Base-by-base conservation (phyloP, 1,140 invertebrate genomes). In the Magallana gigas region DNA sequence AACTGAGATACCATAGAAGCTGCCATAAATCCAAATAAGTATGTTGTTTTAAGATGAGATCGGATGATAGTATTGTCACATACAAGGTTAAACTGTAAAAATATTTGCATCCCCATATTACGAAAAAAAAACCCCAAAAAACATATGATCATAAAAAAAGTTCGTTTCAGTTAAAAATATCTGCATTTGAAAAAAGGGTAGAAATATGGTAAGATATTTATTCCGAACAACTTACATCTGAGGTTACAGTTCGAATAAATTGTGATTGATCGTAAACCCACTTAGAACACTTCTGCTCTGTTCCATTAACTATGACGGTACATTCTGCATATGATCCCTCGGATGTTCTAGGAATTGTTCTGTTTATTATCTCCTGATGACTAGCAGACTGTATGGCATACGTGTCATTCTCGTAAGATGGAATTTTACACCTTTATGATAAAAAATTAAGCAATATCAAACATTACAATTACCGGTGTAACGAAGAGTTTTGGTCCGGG, bases 191-290 rank as follows among this genome's bases (percentile, higher is more conserved):
- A 23, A 23, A 23, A 23, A 23, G 23, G 23, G 23, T 23, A 23
- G 23, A 23, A 23, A 23, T 23, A 23, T 23, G 1, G 23, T 23
- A 23, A 23, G 23, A 23, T 23, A 23, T 23, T 23, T 23, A 23
- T 23, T 23, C 23, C 23, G 23, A 23, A 23, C 23, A 23, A 23
- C 23, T 23, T 23, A 62, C 60, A 62, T 62, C 60, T n/a, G 60
- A 62, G 6, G 60, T 62, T 1, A 83, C 81, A 48, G 81, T 83
- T 18, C 48, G 36, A 8, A 9, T 57, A 6, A 57, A 83, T 12
- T n/a, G 16, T 1, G 81, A 83, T 57, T 83, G 57, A 16, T 83
- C 81, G 8, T 83, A 83, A 8, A 83, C 81, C 81, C 57, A 83
- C 11, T 18, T 1, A 18, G 81, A 56, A 83, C 81, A 83, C 48